Evolutionary conservation across 1,140 invertebrate species (phyloP), one percentile per base, ranked within the genome.

Genomic region (Diachasmimorpha longicaudata): DNA sequence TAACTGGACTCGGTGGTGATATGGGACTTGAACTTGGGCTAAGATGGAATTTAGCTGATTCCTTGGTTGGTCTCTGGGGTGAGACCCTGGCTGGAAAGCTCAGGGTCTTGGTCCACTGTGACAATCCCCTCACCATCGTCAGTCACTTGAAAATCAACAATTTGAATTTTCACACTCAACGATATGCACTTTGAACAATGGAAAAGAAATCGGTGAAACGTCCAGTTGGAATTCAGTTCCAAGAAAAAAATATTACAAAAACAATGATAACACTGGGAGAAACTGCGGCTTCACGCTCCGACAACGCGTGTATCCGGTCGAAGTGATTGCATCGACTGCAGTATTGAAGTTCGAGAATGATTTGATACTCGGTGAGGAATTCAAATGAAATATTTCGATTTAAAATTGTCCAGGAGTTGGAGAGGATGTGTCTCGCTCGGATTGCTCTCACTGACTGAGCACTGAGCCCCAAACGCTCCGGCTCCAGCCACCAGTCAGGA

Each of bases 101-200:
- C 83, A 96, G 89, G 78, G 94, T 96, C 90, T 95, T 96, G 81
- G 94, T 95, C 95, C 95, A 96, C 91, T 95, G 94, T 66, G 94
- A 93, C 81, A 95, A 87, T 89, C 94, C 95, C 81, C 95, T 93
- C 84, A 95, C 95, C 95, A 96, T 96, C 84, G 82, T 85, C 16
- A 23, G 31, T 66, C 11, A 25, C 23, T 9, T 8, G 5, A 25
- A 66, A 66, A 66, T 31, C 31, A 6, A 31, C 31, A 6, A 31
- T 2, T 31, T 31, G 2, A 31, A 5, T 21, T 19, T 58, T 5
- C 14, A 21, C 10, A 58, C 21, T 21, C 21, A n/a, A 10, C 21
- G 16, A 10, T 10, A 10, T 4, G 3, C 58, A 31, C 25, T 66
- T 55, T 2, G 19, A 9, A n/a, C 16, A 9, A 16, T 9, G 8